These are phyloP conservation scores for Leucophenga maculata DNA, from an alignment of 2,888 invertebrate genomes.

Conservation along the genomic window DNA sequence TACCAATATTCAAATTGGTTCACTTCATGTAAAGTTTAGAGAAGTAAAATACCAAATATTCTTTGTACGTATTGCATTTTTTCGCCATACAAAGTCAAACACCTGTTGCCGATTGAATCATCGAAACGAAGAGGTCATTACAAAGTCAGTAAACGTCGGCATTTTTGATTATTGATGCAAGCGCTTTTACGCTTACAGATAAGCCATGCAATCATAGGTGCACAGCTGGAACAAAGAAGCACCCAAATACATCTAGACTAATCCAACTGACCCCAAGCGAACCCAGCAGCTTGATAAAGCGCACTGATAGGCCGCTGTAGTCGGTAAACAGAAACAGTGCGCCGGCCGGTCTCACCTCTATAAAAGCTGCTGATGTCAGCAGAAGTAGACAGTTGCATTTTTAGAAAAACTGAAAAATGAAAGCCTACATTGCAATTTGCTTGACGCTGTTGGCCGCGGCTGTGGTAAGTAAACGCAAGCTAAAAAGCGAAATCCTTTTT, in stretches of 20 bases:
- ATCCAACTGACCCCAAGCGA: conserved; percentile 2
- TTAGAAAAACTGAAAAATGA: conserved; percentile 41
- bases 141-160: too few relatives aligned
- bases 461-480: conserved; percentile 44
- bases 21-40: too few relatives aligned
- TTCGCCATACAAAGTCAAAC: too few relatives aligned
- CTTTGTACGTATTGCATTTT: too few relatives aligned
- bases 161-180: too few relatives aligned
- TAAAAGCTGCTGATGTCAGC: conserved; percentile 33
- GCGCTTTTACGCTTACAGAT: too few relatives aligned
- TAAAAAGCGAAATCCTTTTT: background rate
- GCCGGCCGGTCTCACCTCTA: conserved; percentile 5
- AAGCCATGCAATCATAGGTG: too few relatives aligned
- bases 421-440: conserved; percentile 45
- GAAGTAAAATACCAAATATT: too few relatives aligned
- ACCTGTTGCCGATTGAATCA: too few relatives aligned
- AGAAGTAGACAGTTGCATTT: conserved; percentile 35
- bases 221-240: conserved; percentile 12
- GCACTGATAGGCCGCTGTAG: background rate
- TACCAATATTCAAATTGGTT: too few relatives aligned
- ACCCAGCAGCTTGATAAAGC: conserved; percentile 13
- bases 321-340: background rate
- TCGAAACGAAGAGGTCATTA: too few relatives aligned
- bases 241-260: background rate
- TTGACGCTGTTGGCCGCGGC: conserved; percentile 38